Conservation (phyloP, 2,113 vertebrate genomes). For the Chamaetylas fuelleborni region DNA sequence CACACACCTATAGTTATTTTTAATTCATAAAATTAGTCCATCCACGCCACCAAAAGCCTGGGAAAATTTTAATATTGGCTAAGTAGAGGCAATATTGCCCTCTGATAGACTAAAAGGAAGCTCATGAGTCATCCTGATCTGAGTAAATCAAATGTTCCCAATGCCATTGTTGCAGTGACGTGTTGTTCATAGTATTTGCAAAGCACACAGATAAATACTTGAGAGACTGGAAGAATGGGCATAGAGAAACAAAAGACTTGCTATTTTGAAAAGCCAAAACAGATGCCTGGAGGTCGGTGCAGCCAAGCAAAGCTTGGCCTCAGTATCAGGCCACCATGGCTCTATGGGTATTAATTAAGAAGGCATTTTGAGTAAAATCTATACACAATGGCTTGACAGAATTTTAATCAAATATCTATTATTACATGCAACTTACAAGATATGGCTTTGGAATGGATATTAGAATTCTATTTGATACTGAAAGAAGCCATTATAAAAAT, state of each 20-base stretch:
- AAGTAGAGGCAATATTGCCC: neutral
- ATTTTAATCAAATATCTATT: neutral
- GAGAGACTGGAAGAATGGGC: neutral
- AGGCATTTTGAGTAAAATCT: neutral
- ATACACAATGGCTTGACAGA: neutral
- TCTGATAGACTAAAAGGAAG: neutral
- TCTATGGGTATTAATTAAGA: neutral
- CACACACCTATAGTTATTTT: neutral
- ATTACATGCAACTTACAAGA: neutral
- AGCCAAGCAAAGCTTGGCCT: neutral
- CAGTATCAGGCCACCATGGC: neutral
- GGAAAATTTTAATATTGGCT: neutral
- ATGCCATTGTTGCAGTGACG: neutral
- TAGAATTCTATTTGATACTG: neutral
- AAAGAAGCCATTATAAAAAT: neutral
- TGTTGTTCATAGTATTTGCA: neutral
- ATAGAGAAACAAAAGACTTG: neutral
- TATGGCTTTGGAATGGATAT: neutral
- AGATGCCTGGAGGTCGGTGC: neutral
- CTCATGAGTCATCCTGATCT: neutral
- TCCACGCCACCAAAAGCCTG: neutral
- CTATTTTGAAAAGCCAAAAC: slow-evolving; percentile 6
- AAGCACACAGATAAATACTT: neutral
- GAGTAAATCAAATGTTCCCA: neutral
- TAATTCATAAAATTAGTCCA: neutral